Base-by-base conservation (phyloP, 2,113 vertebrate species). In the Hippocampus barbouri region DNA sequence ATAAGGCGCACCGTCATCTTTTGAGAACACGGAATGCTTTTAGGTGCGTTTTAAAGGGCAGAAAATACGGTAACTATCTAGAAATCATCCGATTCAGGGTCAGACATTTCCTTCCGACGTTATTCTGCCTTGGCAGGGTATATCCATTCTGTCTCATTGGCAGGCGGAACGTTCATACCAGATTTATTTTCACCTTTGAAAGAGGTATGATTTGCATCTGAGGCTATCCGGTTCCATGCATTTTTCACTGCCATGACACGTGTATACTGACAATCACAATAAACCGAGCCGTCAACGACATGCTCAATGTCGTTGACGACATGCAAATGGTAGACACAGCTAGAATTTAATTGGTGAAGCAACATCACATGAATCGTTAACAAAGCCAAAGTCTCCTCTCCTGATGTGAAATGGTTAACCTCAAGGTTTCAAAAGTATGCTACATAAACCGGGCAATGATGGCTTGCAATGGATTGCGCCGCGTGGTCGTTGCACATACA, bases 341-440 rank as follows among this genome's bases (percentile, higher is more conserved):
- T 74, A 34, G 38, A 67, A 53, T n/a, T 16, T 49, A 67, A 75
- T 34, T 47, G 51, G 65, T 0, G 61, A 69, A 69, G 47, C 72
- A 72, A 69, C 45, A 59, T 62, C 11, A 53, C 61, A 72, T 80
- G 71, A 68, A 71, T 82, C 79, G 80, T 7, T 82, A 68, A 70
- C 21, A 71, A 40, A 68, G 54, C 15, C 40, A 56, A 57, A 30
- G 74, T 66, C 64, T 70, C 61, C 74, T 27, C 47, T 23, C 63
- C 68, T 49, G 66, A 59, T 56, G 62, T 70, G 63, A 75, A 78
- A 81, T 27, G 20, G 53, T 72, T 79, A 79, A 87, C 85, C 79
- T 87, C 77, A 59, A 12, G 25, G 56, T 76, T 54, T 54, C 61
- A 67, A 25, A 68, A 23, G 47, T 34, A 27, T 34, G 59, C 27